A percentile compares a stretch with the other conserved stretches of the same genome.
phyloP scores from a whole-genome alignment of 2,113 vertebrate genomes.

The Cololabis saira region DNA sequence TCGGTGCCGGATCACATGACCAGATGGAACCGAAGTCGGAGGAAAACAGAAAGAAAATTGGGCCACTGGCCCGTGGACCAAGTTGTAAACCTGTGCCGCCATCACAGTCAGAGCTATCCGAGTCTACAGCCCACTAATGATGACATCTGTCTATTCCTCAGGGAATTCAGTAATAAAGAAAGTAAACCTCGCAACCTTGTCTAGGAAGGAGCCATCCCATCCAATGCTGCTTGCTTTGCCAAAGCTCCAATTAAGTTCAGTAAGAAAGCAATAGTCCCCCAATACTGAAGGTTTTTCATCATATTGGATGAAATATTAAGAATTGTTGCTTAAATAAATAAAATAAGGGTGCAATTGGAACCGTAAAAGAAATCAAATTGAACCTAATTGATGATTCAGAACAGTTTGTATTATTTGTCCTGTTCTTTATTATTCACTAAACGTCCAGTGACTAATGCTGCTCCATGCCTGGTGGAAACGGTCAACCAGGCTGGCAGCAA shows the following conservation, averaged over 20 bases:
- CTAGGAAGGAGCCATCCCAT: slow-evolving; percentile 64
- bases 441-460: slow-evolving; percentile 14
- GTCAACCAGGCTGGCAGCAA: background rate
- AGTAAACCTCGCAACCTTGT: slow-evolving; percentile 52
- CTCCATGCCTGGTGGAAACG: background rate
- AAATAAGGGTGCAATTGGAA: slow-evolving; percentile 36
- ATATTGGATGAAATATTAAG: slow-evolving; percentile 48
- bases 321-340: slow-evolving; percentile 38
- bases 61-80: slow-evolving; percentile 54
- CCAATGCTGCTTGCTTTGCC: slow-evolving; percentile 65
- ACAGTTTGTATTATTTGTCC: background rate
- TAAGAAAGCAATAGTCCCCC: slow-evolving; percentile 39
- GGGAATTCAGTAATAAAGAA: slow-evolving; percentile 59
- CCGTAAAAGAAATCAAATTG: slow-evolving; percentile 11
- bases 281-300: slow-evolving; percentile 70
- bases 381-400: slow-evolving; percentile 26
- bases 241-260: slow-evolving; percentile 66
- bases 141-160: slow-evolving; percentile 58
- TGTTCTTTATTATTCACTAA: slow-evolving; percentile 22
- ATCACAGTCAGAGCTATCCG: slow-evolving; percentile 32
- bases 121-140: slow-evolving; percentile 71
- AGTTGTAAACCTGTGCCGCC: slow-evolving; percentile 49
- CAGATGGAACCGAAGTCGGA: slow-evolving; percentile 45
- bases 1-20: slow-evolving; percentile 47
- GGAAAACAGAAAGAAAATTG: slow-evolving; percentile 38